phyloP scores from a whole-genome alignment of 2,888 invertebrate genomes.

The Orchestes rusci region DNA sequence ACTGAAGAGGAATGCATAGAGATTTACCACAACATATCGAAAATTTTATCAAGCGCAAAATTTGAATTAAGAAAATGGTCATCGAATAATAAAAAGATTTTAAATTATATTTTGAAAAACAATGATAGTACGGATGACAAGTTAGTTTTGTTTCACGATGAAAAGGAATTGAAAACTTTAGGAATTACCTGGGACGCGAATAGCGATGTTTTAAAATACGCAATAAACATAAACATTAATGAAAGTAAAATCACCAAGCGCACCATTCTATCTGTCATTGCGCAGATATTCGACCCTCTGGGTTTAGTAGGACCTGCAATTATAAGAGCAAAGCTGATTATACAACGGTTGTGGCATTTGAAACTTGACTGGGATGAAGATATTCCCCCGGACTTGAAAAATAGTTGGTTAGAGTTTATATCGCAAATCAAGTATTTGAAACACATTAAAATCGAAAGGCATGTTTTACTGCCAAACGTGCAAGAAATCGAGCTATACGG shows the following conservation, averaged over 20 bases:
- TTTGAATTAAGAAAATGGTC: too few species aligned
- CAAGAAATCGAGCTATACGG: slow-evolving; percentile 5
- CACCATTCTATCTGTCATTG: not conserved
- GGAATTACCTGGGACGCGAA: slow-evolving; percentile 1
- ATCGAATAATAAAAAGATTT: too few species aligned
- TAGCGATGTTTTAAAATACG: not conserved
- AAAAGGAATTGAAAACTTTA: slow-evolving; percentile 9
- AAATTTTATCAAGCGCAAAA: too few species aligned
- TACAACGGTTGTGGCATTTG: not conserved
- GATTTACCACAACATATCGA: too few species aligned
- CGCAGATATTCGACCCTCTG: slow-evolving; percentile 1
- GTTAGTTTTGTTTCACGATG: slow-evolving; percentile 5
- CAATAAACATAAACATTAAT: not conserved
- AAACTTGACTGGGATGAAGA: not conserved
- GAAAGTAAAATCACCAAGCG: not conserved
- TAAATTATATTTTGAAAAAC: slow-evolving; percentile 1
- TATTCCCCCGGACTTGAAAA: not conserved
- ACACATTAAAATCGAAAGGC: not conserved
- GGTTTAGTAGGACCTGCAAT: not conserved
- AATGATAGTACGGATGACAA: slow-evolving; percentile 2
- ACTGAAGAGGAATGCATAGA: too few species aligned
- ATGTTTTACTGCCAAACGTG: not conserved
- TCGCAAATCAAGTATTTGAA: not conserved
- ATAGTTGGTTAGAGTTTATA: not conserved
- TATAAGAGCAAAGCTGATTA: not conserved